Evolutionary conservation across 1,140 invertebrate genomes (phyloP).

Genomic region (Hetaerina americana): DNA sequence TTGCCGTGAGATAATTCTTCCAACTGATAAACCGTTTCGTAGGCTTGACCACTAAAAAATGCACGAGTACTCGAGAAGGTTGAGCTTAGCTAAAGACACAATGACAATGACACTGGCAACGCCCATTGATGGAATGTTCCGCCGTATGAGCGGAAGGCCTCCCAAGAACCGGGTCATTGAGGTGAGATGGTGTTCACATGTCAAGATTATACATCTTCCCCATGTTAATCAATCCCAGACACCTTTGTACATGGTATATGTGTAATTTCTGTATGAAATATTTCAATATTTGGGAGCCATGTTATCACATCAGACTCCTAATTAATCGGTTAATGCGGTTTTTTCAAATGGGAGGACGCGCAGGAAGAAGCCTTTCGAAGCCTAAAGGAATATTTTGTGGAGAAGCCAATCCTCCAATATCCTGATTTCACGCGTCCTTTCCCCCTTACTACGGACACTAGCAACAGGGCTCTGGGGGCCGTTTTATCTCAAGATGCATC

Average conservation of each 20-base stretch:
- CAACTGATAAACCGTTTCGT: conserved; percentile 70
- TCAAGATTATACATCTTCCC: conserved; percentile 4
- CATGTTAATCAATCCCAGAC: conserved; percentile 1
- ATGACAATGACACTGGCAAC: conserved; percentile 49
- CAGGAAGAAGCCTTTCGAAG: no score
- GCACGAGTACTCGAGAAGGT: conserved; percentile 52
- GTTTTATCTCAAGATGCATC: no score
- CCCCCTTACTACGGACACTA: no score
- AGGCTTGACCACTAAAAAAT: conserved; percentile 82
- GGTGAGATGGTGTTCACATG: no score
- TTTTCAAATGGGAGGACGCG: no score
- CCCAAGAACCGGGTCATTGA: conserved; percentile 86
- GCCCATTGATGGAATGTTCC: conserved; percentile 75
- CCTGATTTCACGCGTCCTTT: no score
- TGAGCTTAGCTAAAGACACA: conserved; percentile 37
- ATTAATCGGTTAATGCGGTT: no score
- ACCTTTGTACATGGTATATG: conserved; percentile 2
- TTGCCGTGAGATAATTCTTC: conserved; percentile 70
- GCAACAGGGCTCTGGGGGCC: no score
- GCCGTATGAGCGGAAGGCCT: conserved; percentile 75
- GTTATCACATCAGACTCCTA: no score
- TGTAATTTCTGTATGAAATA: conserved; percentile 5
- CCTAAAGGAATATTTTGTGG: no score
- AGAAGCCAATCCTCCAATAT: no score
- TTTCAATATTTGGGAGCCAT: conserved; percentile 16